Conservation (phyloP, 1,140 invertebrate species). For the Yoshiicerus persimilis region DNA sequence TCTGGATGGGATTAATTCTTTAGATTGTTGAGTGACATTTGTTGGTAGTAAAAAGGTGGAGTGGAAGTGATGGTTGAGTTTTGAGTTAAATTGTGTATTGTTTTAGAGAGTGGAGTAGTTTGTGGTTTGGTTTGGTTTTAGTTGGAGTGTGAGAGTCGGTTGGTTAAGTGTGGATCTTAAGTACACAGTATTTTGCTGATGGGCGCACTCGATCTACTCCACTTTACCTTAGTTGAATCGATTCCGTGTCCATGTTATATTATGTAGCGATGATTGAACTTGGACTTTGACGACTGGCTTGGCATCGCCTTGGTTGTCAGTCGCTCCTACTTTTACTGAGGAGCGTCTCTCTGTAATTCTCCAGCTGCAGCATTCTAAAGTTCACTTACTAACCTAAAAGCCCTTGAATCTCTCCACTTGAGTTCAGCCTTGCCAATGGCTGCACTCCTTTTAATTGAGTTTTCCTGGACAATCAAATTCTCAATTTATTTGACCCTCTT, state of each 20-base stretch:
- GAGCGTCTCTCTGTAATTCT: neutral
- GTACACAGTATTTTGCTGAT: slow-evolving; percentile 12
- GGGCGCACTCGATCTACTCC: neutral
- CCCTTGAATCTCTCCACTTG: slow-evolving; percentile 11
- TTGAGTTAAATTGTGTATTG: too few relatives aligned
- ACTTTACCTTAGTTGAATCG: neutral
- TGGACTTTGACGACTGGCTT: slow-evolving; percentile 2
- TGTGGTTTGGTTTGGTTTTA: neutral
- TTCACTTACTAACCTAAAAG: neutral
- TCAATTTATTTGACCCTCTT: slow-evolving; percentile 14
- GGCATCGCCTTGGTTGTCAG: neutral
- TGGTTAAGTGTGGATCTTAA: neutral
- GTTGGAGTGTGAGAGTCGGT: neutral
- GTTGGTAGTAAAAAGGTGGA: neutral
- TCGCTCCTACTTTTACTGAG: neutral
- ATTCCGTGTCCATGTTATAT: neutral
- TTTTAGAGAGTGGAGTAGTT: neutral
- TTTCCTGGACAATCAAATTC: slow-evolving; percentile 14
- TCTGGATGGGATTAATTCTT: too few relatives aligned
- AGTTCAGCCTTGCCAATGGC: slow-evolving; percentile 14
- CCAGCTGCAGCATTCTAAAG: neutral
- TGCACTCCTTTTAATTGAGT: slow-evolving; percentile 16
- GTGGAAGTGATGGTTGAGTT: too few relatives aligned
- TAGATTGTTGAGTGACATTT: neutral
- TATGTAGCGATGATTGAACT: slow-evolving; percentile 13